Conservation (phyloP, 2,113 vertebrate genomes). For the Mesembrinibis cayennensis region DNA sequence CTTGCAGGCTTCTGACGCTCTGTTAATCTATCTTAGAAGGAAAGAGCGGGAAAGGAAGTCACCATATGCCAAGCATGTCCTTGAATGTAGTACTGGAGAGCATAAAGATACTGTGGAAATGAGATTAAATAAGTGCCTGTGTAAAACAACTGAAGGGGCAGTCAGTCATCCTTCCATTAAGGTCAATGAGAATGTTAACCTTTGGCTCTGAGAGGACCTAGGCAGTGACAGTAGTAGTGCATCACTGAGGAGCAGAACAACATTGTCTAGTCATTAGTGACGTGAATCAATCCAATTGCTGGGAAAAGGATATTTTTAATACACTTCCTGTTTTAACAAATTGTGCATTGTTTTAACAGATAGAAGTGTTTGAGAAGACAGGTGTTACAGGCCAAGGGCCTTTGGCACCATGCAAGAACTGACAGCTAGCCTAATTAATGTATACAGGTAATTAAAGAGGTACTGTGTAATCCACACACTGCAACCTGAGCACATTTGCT, state of each 20-base stretch:
- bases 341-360: not conserved
- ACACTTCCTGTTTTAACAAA: not conserved
- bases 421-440: not conserved
- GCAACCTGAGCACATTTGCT: not conserved
- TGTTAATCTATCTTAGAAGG: not conserved
- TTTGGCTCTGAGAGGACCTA: not conserved
- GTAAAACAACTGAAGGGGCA: not conserved
- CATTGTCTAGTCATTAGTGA: not conserved
- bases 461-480: not conserved
- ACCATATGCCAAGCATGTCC: not conserved
- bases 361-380: not conserved
- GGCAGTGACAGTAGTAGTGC: not conserved
- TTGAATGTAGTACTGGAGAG: not conserved
- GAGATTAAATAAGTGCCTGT: not conserved
- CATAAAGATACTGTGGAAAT: not conserved
- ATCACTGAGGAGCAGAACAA: not conserved
- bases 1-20: not conserved
- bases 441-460: not conserved
- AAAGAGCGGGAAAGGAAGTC: not conserved
- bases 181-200: not conserved
- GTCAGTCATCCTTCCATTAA: not conserved
- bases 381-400: not conserved
- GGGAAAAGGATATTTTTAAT: not conserved
- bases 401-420: not conserved
- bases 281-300: not conserved